A percentile compares a stretch with the other conserved stretches of the same genome.
phyloP scores from a whole-genome alignment of 2,113 vertebrate genomes.

The Alexandromys fortis region DNA sequence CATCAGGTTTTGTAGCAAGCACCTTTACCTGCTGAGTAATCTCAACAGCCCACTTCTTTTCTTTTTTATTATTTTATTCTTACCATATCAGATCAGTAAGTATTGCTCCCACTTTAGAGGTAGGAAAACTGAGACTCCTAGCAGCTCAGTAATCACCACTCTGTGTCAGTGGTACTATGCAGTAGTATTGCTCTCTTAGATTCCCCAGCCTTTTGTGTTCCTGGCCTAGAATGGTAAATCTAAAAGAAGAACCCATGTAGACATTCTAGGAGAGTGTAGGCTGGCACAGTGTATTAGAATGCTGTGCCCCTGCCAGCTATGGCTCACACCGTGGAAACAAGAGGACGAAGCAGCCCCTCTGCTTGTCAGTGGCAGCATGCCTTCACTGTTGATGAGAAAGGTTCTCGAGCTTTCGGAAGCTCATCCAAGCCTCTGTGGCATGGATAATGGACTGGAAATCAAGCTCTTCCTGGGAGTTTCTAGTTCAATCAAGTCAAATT shows the following conservation, averaged over 20 bases:
- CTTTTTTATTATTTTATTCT: not conserved
- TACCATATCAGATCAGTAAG: not conserved
- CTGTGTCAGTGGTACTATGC: not conserved
- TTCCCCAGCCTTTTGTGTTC: not conserved
- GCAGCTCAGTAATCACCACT: not conserved
- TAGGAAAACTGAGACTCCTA: not conserved
- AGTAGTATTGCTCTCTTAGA: not conserved
- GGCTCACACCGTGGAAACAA: constrained; percentile 35
- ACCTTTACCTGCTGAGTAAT: not conserved
- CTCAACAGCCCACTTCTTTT: not conserved
- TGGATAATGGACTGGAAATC: constrained; percentile 69
- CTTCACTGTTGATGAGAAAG: constrained; percentile 64
- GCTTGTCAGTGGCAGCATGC: not conserved
- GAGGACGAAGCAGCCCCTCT: constrained; percentile 25
- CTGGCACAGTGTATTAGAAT: not conserved
- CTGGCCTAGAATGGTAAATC: not conserved
- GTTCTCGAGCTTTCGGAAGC: constrained; percentile 49
- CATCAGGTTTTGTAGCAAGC: not conserved
- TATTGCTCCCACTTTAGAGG: not conserved
- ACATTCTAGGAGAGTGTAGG: not conserved
- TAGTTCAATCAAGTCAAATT: constrained; percentile 79
- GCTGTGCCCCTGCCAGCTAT: not conserved
- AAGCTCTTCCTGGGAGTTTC: constrained; percentile 73
- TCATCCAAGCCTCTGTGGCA: constrained; percentile 62
- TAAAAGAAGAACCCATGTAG: not conserved